Base-by-base conservation (phyloP, 2,797 vertebrate species). In the Acipenser ruthenus region DNA sequence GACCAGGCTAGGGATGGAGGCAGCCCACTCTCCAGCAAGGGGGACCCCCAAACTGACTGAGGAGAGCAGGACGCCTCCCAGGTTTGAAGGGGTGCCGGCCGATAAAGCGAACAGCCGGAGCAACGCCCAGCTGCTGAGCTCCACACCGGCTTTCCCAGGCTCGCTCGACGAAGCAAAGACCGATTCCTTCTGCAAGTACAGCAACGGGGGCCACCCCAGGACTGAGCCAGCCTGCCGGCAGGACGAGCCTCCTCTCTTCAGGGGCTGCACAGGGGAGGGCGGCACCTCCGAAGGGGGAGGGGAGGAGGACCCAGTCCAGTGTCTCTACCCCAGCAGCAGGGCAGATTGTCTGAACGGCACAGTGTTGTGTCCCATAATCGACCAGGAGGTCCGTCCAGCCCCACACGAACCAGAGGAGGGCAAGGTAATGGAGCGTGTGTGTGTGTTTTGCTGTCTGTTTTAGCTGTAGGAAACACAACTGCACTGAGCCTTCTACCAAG, bases 161-260 rank as follows among this genome's bases (percentile, higher is more conserved):
- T 89, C 87, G 73, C 74, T 89, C 56, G 90, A 91, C 75, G 88
- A 91, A 72, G 84, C 90, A 10, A 90, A 91, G 75, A 90, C 88
- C 0, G 89, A 89, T 74, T 56, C 75, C 52, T 69, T 68, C 50
- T 73, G 73, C 18, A 63, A 72, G 55, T 79, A 79, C 65, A 79
- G 79, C 66, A 81, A 81, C 4, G 83, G 84, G 62, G 75, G 83
- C n/a, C 70, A 80, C 68, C 69, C 82, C 10, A 80, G 55, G 58
- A 13, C 79, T 66, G 79, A 80, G 15, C 85, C 9, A 9, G 4
- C 52, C 4, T 55, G 9, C 52, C 52, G 9, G 52, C 52, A 55
- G 23, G 23, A 37, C 23, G 23, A 37, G 23, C 23, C 23, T 3
- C 23, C 8, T 4, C 23, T 37, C 23, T 37, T 8, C 0, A 13